Percentiles rank a stretch among this genome's conserved stretches.
Conservation (phyloP, 2,888 invertebrate genomes). For the Leucozona laternaria region DNA sequence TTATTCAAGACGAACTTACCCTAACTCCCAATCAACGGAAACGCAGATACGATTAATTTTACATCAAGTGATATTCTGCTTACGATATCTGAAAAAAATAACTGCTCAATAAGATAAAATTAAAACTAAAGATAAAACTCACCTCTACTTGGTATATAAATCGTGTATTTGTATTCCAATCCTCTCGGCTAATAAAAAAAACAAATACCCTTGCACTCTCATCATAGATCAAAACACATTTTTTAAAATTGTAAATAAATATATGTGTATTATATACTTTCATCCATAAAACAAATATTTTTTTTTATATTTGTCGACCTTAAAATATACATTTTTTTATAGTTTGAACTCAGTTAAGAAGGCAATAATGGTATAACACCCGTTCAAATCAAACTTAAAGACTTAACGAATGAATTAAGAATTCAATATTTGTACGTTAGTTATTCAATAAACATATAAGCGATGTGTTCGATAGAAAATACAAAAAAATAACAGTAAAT, state of each 20-base stretch:
- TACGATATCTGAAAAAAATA: neutral
- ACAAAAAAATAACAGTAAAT: constrained; percentile 38
- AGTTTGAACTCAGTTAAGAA: constrained; percentile 64
- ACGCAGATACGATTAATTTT: neutral
- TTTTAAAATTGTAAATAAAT: constrained; percentile 66
- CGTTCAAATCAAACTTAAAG: constrained; percentile 7
- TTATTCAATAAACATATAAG: neutral
- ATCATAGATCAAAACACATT: constrained; percentile 27
- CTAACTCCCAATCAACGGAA: neutral
- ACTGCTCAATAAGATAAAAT: neutral
- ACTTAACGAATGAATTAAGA: constrained; percentile 13
- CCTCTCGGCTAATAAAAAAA: neutral
- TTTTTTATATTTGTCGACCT: neutral
- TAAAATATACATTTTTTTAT: neutral
- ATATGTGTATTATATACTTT: constrained; percentile 54
- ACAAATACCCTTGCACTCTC: too few species aligned
- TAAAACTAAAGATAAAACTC: neutral
- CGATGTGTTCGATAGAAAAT: constrained; percentile 31
- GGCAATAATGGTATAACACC: constrained; percentile 62
- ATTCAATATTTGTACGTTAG: constrained; percentile 59
- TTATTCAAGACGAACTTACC: neutral
- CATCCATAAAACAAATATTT: constrained; percentile 40
- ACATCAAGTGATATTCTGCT: neutral
- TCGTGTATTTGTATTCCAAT: neutral
- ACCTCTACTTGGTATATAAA: neutral